Conservation (phyloP, 2,888 invertebrate genomes). For the Melipona bicolor region DNA sequence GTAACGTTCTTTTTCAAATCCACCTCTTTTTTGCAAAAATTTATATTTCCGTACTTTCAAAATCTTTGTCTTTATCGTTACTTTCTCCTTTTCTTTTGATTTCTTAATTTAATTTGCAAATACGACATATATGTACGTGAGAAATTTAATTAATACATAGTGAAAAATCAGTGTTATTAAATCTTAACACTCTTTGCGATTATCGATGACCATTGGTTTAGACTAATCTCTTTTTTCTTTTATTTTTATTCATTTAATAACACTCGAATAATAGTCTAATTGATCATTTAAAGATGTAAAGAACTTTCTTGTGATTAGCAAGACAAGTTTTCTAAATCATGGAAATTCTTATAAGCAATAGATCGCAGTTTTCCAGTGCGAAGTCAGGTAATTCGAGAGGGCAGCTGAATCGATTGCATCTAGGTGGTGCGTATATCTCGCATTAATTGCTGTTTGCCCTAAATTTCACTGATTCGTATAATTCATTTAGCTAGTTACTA, state of each 20-base stretch:
- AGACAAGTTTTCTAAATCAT: neutral
- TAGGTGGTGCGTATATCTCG: slow-evolving; percentile 15
- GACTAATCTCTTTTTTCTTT: neutral
- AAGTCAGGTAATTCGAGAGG: slow-evolving; percentile 2
- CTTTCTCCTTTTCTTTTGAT: too few species aligned
- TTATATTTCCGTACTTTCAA: neutral
- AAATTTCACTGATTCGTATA: slow-evolving; percentile 33
- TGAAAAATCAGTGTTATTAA: neutral
- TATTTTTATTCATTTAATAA: neutral
- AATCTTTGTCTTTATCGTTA: neutral
- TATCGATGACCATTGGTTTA: neutral
- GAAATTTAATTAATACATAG: neutral
- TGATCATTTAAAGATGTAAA: neutral
- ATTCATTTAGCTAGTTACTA: neutral
- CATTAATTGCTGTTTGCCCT: slow-evolving; percentile 37
- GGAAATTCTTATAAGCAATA: slow-evolving; percentile 14
- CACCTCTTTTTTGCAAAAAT: neutral
- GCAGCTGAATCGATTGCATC: slow-evolving; percentile 43
- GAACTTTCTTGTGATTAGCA: neutral
- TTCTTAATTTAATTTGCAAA: neutral
- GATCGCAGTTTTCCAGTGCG: neutral
- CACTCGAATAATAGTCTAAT: neutral
- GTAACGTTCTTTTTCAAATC: slow-evolving; percentile 18
- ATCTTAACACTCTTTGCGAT: neutral
- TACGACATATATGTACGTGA: neutral